Evolutionary conservation across 2,888 invertebrate genomes (phyloP), one percentile per base, ranked within the genome.

Genomic region (Mythimna lalbum): DNA sequence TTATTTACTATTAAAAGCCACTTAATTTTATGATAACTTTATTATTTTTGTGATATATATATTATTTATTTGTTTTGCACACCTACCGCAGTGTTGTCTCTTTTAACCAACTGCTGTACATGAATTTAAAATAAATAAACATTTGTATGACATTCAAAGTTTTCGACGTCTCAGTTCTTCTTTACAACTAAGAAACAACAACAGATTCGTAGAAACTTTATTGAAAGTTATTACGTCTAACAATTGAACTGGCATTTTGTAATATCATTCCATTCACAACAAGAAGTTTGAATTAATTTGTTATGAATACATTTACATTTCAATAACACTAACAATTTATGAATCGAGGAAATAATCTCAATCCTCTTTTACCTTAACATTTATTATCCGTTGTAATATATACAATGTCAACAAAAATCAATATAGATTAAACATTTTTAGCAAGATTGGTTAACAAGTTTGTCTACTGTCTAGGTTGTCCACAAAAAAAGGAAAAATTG

Each of bases 391-490:
- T 21, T 7, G 4, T 17, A 39, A 12, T 39, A 17, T 19, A 14
- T 19, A 65, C 50, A 49, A 43, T 27, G 61, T 19, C 19, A 9
- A 4, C n/a, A 3, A 47, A 55, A 55, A 49, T 31, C 19, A 47
- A 62, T 71, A 61, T 27, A 19, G 36, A 31, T 53, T 55, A 4
- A 47, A 21, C 21, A 61, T 53, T 71, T 14, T 70, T 19, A 47
- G 2, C 14, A 23, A 9, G 36, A 39, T 39, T 39, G 39, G 39
- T 33, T 33, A 33, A 14, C 31, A 14, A 27, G 9, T 47, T 14
- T 52, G 31, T 62, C 7, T 23, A 7, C 23, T 21, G 7, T 47
- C 27, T 17, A 43, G 17, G 9, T 47, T 19, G 36, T 14, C 23
- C 17, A 60, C 17, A 1, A 2, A 63, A 47, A 21, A 3, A 19